Evolutionary conservation across 2,888 invertebrate genomes (phyloP).

Genomic region (Oligia latruncula): DNA sequence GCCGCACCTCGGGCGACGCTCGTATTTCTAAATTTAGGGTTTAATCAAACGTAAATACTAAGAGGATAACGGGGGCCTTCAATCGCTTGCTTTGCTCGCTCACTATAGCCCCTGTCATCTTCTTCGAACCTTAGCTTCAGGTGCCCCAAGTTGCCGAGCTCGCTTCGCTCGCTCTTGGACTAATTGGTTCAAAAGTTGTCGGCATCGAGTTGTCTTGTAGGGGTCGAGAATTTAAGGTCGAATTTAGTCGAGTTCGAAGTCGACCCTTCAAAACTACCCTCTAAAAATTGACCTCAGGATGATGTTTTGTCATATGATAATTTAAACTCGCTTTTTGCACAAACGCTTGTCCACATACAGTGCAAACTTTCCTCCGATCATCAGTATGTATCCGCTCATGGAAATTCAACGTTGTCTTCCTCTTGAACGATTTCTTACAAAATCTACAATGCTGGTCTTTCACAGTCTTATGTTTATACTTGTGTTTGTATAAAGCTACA

Average conservation of each 20-base stretch:
- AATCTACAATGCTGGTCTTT: constrained; percentile 84
- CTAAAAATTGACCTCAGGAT: constrained; percentile 82
- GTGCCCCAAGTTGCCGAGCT: not conserved
- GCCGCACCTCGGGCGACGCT: no score
- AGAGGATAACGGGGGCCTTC: not conserved
- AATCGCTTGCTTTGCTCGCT: not conserved
- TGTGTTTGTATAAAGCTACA: constrained; percentile 79
- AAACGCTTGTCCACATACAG: constrained; percentile 83
- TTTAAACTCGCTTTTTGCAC: constrained; percentile 86
- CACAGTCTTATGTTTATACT: constrained; percentile 81
- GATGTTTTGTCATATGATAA: constrained; percentile 85
- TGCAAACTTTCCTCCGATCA: constrained; percentile 81
- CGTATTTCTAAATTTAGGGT: not conserved
- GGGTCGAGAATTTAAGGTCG: not conserved
- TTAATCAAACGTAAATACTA: not conserved
- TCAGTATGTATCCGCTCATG: constrained; percentile 86
- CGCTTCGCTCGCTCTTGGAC: not conserved
- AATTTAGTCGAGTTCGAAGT: no score
- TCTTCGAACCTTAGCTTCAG: not conserved
- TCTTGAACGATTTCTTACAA: constrained; percentile 84
- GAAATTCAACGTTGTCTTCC: constrained; percentile 77
- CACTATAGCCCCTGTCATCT: not conserved
- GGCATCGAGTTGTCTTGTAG: not conserved
- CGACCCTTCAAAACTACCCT: no score
- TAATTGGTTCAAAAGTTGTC: not conserved